Evolutionary conservation across 2,888 invertebrate species (phyloP).

Genomic region (Schrankia costaestrigalis): DNA sequence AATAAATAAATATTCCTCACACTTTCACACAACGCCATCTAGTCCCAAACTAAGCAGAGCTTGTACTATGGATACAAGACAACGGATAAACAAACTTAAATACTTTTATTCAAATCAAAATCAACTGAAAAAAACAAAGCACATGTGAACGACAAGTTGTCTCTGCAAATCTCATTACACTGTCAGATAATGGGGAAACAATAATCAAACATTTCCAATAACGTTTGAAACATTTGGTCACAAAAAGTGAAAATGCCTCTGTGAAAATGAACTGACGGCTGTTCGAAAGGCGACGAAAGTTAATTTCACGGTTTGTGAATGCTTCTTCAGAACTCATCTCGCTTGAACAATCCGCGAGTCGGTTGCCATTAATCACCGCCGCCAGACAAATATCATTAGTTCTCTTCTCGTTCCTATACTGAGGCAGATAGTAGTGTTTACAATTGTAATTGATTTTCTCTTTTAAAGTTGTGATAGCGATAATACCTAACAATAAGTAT

Average conservation of each 20-base stretch:
- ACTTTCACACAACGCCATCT: too few species aligned
- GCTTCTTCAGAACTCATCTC: constrained; percentile 71
- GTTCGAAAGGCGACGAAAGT: constrained; percentile 68
- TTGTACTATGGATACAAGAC: too few species aligned
- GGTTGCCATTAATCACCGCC: constrained; percentile 67
- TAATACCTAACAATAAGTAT: too few species aligned
- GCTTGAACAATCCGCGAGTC: constrained; percentile 69
- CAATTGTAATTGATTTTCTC: constrained; percentile 21
- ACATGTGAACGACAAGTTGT: constrained; percentile 1
- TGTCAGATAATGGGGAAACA: constrained; percentile 23
- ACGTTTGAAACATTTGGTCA: constrained; percentile 30
- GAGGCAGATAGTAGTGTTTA: constrained; percentile 13
- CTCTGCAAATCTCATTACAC: constrained; percentile 19
- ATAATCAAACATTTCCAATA: constrained; percentile 51
- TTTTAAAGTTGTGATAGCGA: too few species aligned
- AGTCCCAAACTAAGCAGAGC: too few species aligned
- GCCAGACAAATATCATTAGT: constrained; percentile 59
- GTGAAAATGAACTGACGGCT: constrained; percentile 65
- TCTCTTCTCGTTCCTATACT: constrained; percentile 33
- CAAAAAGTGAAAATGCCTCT: constrained; percentile 54
- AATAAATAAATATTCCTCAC: too few species aligned
- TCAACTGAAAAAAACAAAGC: constrained; percentile 2
- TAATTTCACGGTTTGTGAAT: constrained; percentile 77
- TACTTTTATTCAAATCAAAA: not conserved
- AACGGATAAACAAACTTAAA: too few species aligned